Base-by-base conservation (phyloP, 23 tunicate genomes). In the Ascidia mentula region DNA sequence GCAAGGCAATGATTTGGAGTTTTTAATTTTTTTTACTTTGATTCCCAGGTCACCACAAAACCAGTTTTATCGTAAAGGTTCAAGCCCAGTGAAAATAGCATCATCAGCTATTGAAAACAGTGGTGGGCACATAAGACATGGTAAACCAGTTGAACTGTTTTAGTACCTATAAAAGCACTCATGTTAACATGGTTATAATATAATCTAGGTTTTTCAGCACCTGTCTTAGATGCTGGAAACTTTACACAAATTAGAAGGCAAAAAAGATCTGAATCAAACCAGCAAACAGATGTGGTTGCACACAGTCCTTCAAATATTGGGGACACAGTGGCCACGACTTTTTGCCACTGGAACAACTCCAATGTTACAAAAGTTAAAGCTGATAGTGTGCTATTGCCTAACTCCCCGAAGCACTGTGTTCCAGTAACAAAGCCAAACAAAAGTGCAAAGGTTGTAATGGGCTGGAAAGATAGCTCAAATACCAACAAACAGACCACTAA, bases 301-400 rank as follows among this genome's bases (percentile, higher is more conserved):
- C 75, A 35, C 38, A 71, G 18, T 36, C 60, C 17, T 17, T 17
- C 75, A 35, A 2, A 35, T 3, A 9, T 8, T 12, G 75, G 2
- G 32, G 13, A 34, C 75, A 35, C 18, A 17, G 13, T 35, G 20
- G 46, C 46, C 17, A 77, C 89, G 1, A 85, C 61, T 13, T 77
- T 36, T 39, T 71, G 82, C 40, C 89, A 85, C 78, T 85, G 89
- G 89, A 78, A 42, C 71, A 78, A 83, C 40, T 75, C 80, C 4
- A 83, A 76, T 60, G 87, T 76, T n/a, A 60, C 80, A 30, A 83
- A 39, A 60, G 42, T 83, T n/a, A 59, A 72, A 31, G 81, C 87
- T 7, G 73, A 40, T 45, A 12, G 69, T 74, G 46, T 38, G 33
- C 18, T 38, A 28, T 36, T 34, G 75, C 38, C 75, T 1, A 53